A percentile compares a stretch with the other conserved stretches of the same genome.
Conservation (phyloP, 1,140 invertebrate genomes). For the Trypoxylus dichotomus region DNA sequence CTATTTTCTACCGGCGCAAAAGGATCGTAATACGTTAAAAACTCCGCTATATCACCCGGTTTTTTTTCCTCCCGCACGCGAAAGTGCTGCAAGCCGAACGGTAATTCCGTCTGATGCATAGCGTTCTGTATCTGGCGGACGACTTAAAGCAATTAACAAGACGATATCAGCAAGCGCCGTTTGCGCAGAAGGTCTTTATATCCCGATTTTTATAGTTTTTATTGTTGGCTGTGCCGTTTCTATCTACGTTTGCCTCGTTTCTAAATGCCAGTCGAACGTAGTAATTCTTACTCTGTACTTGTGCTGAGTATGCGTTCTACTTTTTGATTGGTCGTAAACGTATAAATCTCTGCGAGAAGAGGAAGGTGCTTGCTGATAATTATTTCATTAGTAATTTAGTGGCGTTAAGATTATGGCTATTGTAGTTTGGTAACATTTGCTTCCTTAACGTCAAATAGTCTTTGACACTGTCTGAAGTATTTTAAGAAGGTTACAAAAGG, state of each 20-base stretch:
- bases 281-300: background rate
- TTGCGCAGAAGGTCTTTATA: background rate
- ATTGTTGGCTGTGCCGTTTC: background rate
- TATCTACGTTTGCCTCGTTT: background rate
- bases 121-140: background rate
- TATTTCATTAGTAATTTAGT: too few relatives aligned
- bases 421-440: too few relatives aligned
- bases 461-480: too few relatives aligned
- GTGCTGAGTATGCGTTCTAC: background rate
- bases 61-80: background rate
- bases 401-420: too few relatives aligned
- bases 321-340: too few relatives aligned
- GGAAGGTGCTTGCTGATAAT: too few relatives aligned
- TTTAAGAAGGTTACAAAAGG: too few relatives aligned
- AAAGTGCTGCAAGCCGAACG: background rate
- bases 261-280: background rate
- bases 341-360: too few relatives aligned
- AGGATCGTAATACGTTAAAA: background rate
- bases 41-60: background rate
- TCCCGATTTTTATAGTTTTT: slow-evolving; percentile 18
- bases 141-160: slow-evolving; percentile 20
- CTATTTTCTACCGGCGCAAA: background rate
- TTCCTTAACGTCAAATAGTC: too few relatives aligned
- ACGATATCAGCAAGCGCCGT: background rate
- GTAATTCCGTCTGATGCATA: slow-evolving; percentile 1